A percentile compares a stretch with the other conserved stretches of the same genome.
Evolutionary conservation across 2,797 vertebrate species (phyloP).

Genomic region (Ispidina picta): DNA sequence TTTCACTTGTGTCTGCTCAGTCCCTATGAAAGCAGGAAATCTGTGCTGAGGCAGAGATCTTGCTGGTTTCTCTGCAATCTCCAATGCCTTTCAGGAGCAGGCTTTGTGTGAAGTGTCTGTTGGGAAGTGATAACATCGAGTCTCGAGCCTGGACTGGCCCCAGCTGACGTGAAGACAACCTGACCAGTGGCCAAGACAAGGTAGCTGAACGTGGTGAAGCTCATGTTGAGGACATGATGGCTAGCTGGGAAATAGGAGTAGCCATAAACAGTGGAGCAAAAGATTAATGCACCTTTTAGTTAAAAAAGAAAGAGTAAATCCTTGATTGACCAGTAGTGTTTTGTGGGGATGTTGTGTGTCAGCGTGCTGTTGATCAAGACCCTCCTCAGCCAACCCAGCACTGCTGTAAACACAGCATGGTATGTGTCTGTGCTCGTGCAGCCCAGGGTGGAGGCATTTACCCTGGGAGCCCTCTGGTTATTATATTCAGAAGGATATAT

Average conservation of each 20-base stretch:
- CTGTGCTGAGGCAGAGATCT: not conserved
- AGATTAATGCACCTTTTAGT: not conserved
- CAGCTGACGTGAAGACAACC: rapidly evolving
- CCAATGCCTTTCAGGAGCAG: not conserved
- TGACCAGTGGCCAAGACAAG: not conserved
- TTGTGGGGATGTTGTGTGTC: not conserved
- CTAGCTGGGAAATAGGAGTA: not conserved
- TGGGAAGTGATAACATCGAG: not conserved
- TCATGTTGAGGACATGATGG: not conserved
- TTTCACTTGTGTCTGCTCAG: not conserved
- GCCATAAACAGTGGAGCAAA: not conserved
- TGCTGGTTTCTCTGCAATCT: not conserved
- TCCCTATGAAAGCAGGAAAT: not conserved
- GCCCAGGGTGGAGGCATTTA: not conserved
- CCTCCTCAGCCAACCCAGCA: not conserved
- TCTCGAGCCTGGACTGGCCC: not conserved
- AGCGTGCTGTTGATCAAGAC: not conserved
- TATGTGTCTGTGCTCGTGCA: not conserved
- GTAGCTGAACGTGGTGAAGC: not conserved
- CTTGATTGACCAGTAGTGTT: not conserved
- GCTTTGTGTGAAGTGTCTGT: not conserved
- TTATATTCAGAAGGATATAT: not conserved
- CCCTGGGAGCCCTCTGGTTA: not conserved
- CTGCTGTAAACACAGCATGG: not conserved
- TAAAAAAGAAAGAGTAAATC: too few species aligned